Percentiles rank a stretch among this genome's conserved stretches.
These are phyloP conservation scores for Aurelia coerulea DNA, from an alignment of 30 jellyfish, hydroid and myxozoan species.

Conservation along the genomic window DNA sequence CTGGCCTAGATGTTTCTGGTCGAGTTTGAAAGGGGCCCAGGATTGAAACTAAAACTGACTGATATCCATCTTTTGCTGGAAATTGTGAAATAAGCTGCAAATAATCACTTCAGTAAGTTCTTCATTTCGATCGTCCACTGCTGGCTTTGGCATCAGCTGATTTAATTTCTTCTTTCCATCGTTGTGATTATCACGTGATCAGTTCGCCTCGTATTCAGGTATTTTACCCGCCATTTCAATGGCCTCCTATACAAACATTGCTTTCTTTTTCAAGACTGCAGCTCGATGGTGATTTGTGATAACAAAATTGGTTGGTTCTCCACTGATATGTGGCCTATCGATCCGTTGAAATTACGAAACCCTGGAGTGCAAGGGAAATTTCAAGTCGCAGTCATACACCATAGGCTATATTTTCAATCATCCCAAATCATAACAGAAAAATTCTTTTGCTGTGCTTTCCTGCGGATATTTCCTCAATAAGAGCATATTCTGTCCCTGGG, in stretches of 20 bases:
- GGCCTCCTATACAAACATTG: slow-evolving; percentile 49
- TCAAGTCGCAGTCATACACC: slow-evolving; percentile 1
- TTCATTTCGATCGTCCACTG: no score
- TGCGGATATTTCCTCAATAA: slow-evolving; percentile 13
- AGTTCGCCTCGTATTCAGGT: no score
- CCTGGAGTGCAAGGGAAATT: slow-evolving; percentile 13
- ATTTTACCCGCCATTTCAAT: slow-evolving; percentile 64
- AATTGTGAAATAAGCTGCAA: no score
- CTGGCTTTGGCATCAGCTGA: no score
- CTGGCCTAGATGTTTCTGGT: no score
- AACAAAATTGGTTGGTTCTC: slow-evolving; percentile 23
- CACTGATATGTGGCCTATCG: slow-evolving; percentile 26
- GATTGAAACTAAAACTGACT: no score
- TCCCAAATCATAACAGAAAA: slow-evolving; percentile 24
- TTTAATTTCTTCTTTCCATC: no score
- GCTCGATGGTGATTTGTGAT: slow-evolving; percentile 46
- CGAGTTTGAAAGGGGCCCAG: no score
- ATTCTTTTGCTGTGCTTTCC: slow-evolving; percentile 36
- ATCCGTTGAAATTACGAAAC: slow-evolving; percentile 15
- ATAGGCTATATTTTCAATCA: neutral
- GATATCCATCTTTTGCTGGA: no score
- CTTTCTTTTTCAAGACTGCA: slow-evolving; percentile 8
- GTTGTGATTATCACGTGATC: no score
- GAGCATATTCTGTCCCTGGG: neutral
- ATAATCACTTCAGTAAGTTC: no score